These are phyloP conservation scores for Leptatherina wallacei DNA, from an alignment of 2,797 vertebrate genomes.

Conservation along the genomic window DNA sequence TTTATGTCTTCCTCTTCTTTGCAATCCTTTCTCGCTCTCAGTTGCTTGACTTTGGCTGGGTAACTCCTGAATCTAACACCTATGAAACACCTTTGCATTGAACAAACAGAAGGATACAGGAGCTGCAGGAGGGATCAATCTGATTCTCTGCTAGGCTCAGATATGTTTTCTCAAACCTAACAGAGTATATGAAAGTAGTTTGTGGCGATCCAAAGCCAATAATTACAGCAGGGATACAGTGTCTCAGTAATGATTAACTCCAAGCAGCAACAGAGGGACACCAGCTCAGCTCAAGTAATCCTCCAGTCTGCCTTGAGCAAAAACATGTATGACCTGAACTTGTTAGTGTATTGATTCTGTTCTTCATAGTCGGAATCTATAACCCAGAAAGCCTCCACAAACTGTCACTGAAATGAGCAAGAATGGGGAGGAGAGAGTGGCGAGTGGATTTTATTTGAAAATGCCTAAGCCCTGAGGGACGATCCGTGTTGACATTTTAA, in stretches of 20 bases:
- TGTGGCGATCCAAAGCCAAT: conserved; percentile 23
- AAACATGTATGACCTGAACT: conserved; percentile 51
- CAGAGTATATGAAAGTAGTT: conserved; percentile 28
- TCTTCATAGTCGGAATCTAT: conserved; percentile 17
- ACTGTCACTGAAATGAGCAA: conserved; percentile 23
- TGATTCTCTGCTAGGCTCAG: conserved; percentile 7
- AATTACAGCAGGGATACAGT: conserved; percentile 39
- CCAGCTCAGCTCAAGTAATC: conserved; percentile 58
- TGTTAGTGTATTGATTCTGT: conserved; percentile 59
- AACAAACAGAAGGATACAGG: not conserved
- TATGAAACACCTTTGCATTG: not conserved
- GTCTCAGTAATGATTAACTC: conserved; percentile 54
- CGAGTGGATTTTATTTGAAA: conserved; percentile 12
- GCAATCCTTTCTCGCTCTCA: not conserved
- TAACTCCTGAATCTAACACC: not conserved
- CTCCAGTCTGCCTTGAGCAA: conserved; percentile 60
- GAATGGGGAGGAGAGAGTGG: not conserved
- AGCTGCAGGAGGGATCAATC: conserved; percentile 12
- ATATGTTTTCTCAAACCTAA: conserved; percentile 11
- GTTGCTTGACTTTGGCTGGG: not conserved
- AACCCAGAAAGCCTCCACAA: conserved; percentile 17
- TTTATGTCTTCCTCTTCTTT: conserved; percentile 11
- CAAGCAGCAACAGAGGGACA: conserved; percentile 40
- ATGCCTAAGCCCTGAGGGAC: not conserved
- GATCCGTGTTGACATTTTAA: conserved; percentile 1